phyloP scores from a whole-genome alignment of 2,113 vertebrate species.

The Heptranchias perlo region DNA sequence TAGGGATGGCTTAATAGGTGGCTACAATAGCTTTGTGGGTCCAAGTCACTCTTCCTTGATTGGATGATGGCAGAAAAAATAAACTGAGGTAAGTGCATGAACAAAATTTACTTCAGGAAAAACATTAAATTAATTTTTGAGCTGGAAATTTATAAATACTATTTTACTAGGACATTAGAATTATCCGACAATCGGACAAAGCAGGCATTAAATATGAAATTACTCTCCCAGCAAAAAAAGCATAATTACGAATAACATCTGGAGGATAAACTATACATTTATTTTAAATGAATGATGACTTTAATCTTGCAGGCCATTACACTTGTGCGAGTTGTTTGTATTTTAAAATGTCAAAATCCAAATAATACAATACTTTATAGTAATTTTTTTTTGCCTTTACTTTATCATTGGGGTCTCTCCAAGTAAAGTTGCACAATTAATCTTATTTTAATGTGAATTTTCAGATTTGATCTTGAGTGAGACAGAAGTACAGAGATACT shows the following conservation, averaged over 20 bases:
- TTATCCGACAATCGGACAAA: background rate
- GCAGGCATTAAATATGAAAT: background rate
- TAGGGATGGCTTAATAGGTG: conserved; percentile 17
- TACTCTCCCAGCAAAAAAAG: background rate
- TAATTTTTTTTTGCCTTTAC: background rate
- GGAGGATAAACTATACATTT: background rate
- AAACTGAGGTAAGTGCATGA: conserved; percentile 18
- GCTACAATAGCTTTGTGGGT: background rate
- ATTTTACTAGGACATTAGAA: background rate
- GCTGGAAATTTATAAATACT: background rate
- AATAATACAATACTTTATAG: background rate
- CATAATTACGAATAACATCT: background rate
- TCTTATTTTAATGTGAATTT: background rate
- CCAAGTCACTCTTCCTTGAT: conserved; percentile 10
- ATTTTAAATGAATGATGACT: background rate
- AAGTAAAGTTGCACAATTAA: background rate
- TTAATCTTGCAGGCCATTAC: background rate
- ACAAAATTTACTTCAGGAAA: background rate
- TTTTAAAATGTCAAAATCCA: background rate
- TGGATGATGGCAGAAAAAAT: conserved; percentile 12
- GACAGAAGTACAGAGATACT: background rate
- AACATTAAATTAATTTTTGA: background rate
- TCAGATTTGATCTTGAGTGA: conserved; percentile 28
- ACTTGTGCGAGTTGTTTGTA: background rate
- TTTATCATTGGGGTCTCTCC: background rate